A percentile compares a stretch with the other conserved stretches of the same genome.
These are phyloP conservation scores for Erebia epiphron DNA, from an alignment of 2,888 invertebrate genomes.

Conservation along the genomic window DNA sequence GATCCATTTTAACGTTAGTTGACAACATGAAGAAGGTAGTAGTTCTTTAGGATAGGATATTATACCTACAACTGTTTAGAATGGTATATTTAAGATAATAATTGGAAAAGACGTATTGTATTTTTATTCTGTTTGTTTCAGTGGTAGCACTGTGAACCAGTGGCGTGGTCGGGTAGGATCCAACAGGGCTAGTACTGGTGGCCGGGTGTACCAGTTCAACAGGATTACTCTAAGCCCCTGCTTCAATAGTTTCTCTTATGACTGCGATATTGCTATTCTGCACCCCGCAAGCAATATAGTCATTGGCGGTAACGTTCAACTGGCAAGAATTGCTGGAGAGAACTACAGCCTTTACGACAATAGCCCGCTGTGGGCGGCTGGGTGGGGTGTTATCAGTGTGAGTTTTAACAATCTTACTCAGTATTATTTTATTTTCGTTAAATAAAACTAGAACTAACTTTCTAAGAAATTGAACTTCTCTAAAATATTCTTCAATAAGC, in stretches of 20 bases:
- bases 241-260: neutral
- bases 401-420: neutral
- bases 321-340: neutral
- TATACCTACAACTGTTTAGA: no score
- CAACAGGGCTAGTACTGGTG: neutral
- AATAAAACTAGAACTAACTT: neutral
- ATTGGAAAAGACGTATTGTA: neutral
- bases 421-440: neutral
- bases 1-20: no score
- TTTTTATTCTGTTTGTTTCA: neutral
- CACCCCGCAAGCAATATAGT: neutral
- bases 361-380: neutral
- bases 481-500: neutral
- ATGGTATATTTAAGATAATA: no score
- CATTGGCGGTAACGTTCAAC: constrained; percentile 1
- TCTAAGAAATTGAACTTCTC: no score
- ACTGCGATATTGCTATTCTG: neutral
- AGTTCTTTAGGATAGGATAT: no score
- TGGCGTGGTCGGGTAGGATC: constrained; percentile 1
- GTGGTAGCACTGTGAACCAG: neutral
- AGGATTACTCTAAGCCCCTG: neutral
- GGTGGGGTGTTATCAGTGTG: constrained; percentile 7
- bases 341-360: constrained; percentile 3
- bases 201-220: constrained; percentile 7
- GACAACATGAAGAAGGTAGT: no score